A percentile compares a stretch with the other conserved stretches of the same genome.
Evolutionary conservation across 2,888 invertebrate genomes (phyloP).

Genomic region (Ashinkailepas kermadecensis): DNA sequence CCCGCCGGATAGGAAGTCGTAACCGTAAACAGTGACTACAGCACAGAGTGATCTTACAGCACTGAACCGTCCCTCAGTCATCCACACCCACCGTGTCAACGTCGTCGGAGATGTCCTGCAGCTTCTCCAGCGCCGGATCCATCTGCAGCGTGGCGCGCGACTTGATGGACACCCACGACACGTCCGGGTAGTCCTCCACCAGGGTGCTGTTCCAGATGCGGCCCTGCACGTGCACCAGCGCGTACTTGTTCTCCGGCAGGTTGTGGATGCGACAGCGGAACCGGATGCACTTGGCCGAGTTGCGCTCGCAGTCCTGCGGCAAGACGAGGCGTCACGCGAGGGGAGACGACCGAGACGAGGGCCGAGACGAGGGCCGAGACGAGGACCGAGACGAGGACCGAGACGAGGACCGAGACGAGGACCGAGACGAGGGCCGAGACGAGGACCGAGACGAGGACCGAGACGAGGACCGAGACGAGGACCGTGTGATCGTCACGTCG

Average conservation of each 20-base stretch:
- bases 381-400: no score
- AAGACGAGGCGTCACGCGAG: no score
- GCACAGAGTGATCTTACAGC: not conserved
- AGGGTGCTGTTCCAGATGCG: constrained; percentile 34
- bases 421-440: no score
- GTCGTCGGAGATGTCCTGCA: constrained; percentile 32
- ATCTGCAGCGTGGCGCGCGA: constrained; percentile 31
- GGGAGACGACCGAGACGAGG: no score
- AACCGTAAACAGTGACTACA: not conserved
- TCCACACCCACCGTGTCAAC: not conserved
- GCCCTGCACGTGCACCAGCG: constrained; percentile 31
- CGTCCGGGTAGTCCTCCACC: constrained; percentile 34
- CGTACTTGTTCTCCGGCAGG: constrained; percentile 29
- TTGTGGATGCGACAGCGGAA: constrained; percentile 33
- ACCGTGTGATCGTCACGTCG: no score
- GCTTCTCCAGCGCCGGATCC: constrained; percentile 31
- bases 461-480: no score
- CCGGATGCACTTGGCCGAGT: constrained; percentile 31
- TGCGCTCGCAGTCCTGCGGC: constrained; percentile 11
- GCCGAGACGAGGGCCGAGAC: no score
- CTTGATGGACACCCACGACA: constrained; percentile 32
- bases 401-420: no score
- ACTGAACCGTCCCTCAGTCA: not conserved
- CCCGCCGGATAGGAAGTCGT: no score
- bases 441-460: no score